These are phyloP conservation scores for Hirtodrosophila trivittata DNA, from an alignment of 2,888 invertebrate genomes.

Conservation along the genomic window DNA sequence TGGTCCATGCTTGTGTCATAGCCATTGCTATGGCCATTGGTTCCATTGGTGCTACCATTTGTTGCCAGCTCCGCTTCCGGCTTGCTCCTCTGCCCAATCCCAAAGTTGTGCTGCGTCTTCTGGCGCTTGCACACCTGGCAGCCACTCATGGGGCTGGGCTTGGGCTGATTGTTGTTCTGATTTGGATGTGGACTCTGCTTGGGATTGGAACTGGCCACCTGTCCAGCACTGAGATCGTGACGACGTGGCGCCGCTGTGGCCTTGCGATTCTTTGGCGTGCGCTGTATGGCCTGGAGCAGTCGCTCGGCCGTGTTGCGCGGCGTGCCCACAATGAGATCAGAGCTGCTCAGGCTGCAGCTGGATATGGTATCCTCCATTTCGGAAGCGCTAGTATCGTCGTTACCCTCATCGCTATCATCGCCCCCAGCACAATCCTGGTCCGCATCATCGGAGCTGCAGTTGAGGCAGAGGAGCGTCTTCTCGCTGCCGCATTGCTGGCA, in stretches of 20 bases:
- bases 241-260: constrained; percentile 41
- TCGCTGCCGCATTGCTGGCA: constrained; percentile 82
- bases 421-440: not conserved
- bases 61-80: not conserved
- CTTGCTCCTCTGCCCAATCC: constrained; percentile 19
- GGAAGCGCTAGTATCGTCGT: constrained; percentile 54
- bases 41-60: not conserved
- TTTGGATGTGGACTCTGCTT: not conserved
- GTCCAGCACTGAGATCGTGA: constrained; percentile 40
- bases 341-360: constrained; percentile 71
- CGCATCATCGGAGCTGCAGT: constrained; percentile 64
- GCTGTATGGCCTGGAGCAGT: constrained; percentile 85
- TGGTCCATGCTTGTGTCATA: constrained; percentile 43
- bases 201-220: constrained; percentile 2
- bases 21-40: constrained; percentile 25
- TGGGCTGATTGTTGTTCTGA: constrained; percentile 52
- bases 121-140: constrained; percentile 84
- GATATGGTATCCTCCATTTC: constrained; percentile 68
- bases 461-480: constrained; percentile 82
- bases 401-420: constrained; percentile 47
- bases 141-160: constrained; percentile 54
- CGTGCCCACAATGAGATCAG: constrained; percentile 77
- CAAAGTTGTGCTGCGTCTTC: constrained; percentile 83
- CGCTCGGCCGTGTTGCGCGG: constrained; percentile 85
- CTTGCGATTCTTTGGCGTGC: constrained; percentile 84